Percentiles rank a stretch among this genome's conserved stretches.
Evolutionary conservation across 2,888 invertebrate species (phyloP).

Genomic region (Apodemia zela): DNA sequence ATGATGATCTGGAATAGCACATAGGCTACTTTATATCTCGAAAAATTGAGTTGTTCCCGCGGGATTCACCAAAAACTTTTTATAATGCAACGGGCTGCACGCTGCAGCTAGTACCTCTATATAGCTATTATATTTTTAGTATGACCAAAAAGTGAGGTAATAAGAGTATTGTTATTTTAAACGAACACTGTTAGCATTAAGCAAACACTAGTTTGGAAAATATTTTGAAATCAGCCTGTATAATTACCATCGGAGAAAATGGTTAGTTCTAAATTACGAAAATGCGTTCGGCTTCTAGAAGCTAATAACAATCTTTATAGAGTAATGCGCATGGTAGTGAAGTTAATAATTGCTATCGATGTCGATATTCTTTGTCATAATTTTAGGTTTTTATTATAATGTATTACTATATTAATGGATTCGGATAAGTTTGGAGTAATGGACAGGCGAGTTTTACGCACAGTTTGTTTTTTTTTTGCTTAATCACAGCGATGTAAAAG

Average conservation of each 20-base stretch:
- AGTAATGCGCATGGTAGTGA: conserved; percentile 65
- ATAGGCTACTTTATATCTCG: no score
- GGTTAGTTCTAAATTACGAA: conserved; percentile 66
- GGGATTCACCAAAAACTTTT: no score
- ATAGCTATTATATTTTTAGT: no score
- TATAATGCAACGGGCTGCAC: no score
- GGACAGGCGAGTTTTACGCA: background rate
- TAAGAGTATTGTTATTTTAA: background rate
- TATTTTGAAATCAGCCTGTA: conserved; percentile 47
- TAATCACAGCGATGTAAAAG: background rate
- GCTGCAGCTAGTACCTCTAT: no score
- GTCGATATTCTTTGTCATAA: conserved; percentile 54
- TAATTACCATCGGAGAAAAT: conserved; percentile 61
- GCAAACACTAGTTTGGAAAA: background rate
- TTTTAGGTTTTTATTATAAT: conserved; percentile 31
- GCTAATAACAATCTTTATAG: conserved; percentile 77
- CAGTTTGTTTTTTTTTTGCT: background rate
- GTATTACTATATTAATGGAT: conserved; percentile 22
- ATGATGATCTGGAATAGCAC: no score
- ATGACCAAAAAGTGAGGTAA: no score
- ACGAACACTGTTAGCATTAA: background rate
- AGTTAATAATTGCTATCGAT: conserved; percentile 43
- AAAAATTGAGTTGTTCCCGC: no score
- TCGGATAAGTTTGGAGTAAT: no score
- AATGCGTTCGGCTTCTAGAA: conserved; percentile 39